These are phyloP conservation scores for Punctoribates punctum DNA, from an alignment of 2,888 invertebrate species.

Conservation along the genomic window DNA sequence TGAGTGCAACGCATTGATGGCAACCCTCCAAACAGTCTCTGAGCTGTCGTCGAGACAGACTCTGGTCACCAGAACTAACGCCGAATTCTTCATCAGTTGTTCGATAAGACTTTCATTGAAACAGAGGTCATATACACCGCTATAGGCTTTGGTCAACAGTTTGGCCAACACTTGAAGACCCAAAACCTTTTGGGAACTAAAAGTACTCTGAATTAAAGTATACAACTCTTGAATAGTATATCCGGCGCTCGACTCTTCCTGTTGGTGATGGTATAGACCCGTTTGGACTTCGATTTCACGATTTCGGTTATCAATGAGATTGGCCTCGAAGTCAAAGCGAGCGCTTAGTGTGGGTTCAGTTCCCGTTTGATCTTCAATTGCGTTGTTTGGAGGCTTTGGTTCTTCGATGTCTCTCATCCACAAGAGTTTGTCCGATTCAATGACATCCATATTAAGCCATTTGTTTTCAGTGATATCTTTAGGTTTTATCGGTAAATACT, in stretches of 20 bases:
- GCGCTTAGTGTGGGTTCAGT: neutral
- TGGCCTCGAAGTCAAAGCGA: constrained; percentile 43
- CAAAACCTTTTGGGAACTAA: constrained; percentile 41
- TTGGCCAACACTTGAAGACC: constrained; percentile 42
- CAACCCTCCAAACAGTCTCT: constrained; percentile 33
- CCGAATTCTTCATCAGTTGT: constrained; percentile 38
- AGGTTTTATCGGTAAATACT: constrained; percentile 38
- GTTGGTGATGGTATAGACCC: constrained; percentile 43
- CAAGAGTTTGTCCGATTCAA: constrained; percentile 43
- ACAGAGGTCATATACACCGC: constrained; percentile 40
- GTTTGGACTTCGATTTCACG: constrained; percentile 31
- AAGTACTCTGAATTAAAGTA: constrained; percentile 42
- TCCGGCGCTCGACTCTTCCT: constrained; percentile 41
- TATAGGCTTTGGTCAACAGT: constrained; percentile 34
- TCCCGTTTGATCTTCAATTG: neutral
- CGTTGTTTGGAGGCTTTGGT: neutral
- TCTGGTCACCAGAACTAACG: constrained; percentile 36
- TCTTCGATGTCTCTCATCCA: constrained; percentile 37
- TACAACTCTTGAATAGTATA: constrained; percentile 43
- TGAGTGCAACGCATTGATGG: constrained; percentile 41
- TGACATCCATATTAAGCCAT: constrained; percentile 43
- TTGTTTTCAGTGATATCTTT: constrained; percentile 36
- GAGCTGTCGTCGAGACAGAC: constrained; percentile 39
- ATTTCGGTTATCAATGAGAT: neutral
- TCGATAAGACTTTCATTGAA: constrained; percentile 38